A percentile compares a stretch with the other conserved stretches of the same genome.
Evolutionary conservation across 1,140 invertebrate species (phyloP).

Genomic region (Drosophila bifasciata): DNA sequence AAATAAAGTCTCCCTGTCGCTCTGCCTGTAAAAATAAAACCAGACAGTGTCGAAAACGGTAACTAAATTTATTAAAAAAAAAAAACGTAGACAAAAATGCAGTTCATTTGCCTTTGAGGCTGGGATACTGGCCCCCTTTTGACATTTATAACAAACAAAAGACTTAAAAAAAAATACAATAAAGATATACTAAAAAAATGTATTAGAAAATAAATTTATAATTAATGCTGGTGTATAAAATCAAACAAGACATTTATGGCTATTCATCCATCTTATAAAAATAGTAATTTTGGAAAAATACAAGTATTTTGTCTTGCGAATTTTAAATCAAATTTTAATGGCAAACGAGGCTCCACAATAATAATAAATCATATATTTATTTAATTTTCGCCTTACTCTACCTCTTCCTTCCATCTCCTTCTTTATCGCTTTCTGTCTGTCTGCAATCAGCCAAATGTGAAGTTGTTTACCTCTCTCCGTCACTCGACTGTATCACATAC

Average conservation of each 20-base stretch:
- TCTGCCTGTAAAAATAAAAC: background rate
- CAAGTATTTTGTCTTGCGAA: background rate
- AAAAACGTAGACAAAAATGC: background rate
- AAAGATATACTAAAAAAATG: too few relatives aligned
- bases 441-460: constrained; percentile 36
- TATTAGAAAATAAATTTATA: too few relatives aligned
- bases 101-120: constrained; percentile 3
- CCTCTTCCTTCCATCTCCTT: background rate
- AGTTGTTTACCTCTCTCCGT: constrained; percentile 8
- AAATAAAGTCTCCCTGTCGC: too few relatives aligned
- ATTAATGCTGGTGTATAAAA: too few relatives aligned
- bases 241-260: background rate
- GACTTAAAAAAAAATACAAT: background rate
- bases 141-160: constrained; percentile 1
- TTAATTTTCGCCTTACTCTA: constrained; percentile 53
- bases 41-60: background rate
- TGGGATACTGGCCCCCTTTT: background rate
- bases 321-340: constrained; percentile 11
- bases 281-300: background rate
- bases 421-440: constrained; percentile 6
- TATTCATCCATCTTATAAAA: background rate
- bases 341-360: constrained; percentile 12
- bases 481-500: background rate
- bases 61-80: constrained; percentile 6
- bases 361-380: constrained; percentile 70